Percentiles rank a stretch among this genome's conserved stretches.
Conservation (phyloP, 2,113 vertebrate species). For the Romanogobio albipinnatus region DNA sequence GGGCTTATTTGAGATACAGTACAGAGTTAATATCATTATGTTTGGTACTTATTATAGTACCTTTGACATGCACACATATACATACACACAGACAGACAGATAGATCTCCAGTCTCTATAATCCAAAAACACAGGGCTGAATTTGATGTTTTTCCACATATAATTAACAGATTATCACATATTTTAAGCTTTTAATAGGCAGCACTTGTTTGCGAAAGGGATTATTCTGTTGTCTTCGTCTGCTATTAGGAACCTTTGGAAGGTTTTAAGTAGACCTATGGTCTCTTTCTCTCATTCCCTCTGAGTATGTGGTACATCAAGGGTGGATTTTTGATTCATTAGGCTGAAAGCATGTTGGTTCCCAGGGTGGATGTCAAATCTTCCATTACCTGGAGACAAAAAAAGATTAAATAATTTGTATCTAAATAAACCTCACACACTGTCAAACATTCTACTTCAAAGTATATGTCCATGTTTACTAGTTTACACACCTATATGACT, state of each 20-base stretch:
- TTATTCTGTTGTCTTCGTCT: slow-evolving; percentile 46
- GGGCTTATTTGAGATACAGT: no score
- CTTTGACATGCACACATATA: no score
- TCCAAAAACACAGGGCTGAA: neutral
- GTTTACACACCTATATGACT: neutral
- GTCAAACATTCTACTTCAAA: neutral
- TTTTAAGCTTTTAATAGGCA: neutral
- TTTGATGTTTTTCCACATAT: neutral
- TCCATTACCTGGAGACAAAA: slow-evolving; percentile 18
- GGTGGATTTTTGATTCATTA: slow-evolving; percentile 40
- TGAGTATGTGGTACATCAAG: slow-evolving; percentile 37
- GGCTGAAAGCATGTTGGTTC: slow-evolving; percentile 46
- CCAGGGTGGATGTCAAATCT: neutral
- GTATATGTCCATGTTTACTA: neutral
- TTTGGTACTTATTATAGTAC: no score
- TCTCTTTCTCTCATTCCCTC: slow-evolving; percentile 32
- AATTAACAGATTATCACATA: neutral
- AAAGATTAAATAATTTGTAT: neutral
- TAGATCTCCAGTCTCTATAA: neutral
- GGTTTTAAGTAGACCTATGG: slow-evolving; percentile 42
- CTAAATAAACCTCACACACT: neutral
- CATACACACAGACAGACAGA: no score
- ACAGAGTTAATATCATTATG: no score
- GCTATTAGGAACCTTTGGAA: slow-evolving; percentile 41
- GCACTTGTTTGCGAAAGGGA: slow-evolving; percentile 50